Evolutionary conservation across 1,140 invertebrate genomes (phyloP).

Genomic region (Drosophila arizonae): DNA sequence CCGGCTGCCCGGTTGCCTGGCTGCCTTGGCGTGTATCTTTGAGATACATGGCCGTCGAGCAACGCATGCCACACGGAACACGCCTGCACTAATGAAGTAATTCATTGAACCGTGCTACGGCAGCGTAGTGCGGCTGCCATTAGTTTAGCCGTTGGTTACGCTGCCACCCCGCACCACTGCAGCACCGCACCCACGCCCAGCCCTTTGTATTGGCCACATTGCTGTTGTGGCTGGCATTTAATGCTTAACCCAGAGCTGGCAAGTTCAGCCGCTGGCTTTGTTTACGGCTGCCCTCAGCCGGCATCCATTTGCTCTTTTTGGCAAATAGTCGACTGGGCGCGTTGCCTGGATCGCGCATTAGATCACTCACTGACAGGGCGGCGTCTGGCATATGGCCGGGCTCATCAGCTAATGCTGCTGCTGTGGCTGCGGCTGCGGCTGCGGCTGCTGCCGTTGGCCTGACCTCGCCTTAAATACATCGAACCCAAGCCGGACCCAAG

Average conservation of each 20-base stretch:
- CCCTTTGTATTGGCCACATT: constrained; percentile 25
- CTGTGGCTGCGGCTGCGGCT: constrained; percentile 13
- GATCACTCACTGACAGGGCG: constrained; percentile 64
- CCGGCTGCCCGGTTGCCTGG: constrained; percentile 13
- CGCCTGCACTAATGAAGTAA: constrained; percentile 81
- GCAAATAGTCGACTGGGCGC: constrained; percentile 43
- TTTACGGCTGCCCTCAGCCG: constrained; percentile 4
- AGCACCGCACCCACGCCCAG: constrained; percentile 26
- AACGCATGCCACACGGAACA: constrained; percentile 70
- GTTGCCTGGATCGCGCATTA: constrained; percentile 72
- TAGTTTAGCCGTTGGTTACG: constrained; percentile 66
- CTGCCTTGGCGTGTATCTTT: constrained; percentile 54
- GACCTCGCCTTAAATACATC: constrained; percentile 63
- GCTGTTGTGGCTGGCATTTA: constrained; percentile 18
- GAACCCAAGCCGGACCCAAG: constrained; percentile 27
- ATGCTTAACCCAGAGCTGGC: constrained; percentile 16
- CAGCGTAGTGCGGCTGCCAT: constrained; percentile 59
- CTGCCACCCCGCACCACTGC: constrained; percentile 18
- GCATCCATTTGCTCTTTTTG: constrained; percentile 24
- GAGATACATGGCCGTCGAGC: constrained; percentile 49
- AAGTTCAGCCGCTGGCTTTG: constrained; percentile 9
- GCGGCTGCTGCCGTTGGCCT: constrained; percentile 16
- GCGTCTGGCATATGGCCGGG: neutral
- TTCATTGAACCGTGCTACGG: constrained; percentile 80
- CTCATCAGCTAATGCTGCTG: constrained; percentile 14